Conservation (phyloP, 2,888 invertebrate genomes). For the Eupeodes luniger region DNA sequence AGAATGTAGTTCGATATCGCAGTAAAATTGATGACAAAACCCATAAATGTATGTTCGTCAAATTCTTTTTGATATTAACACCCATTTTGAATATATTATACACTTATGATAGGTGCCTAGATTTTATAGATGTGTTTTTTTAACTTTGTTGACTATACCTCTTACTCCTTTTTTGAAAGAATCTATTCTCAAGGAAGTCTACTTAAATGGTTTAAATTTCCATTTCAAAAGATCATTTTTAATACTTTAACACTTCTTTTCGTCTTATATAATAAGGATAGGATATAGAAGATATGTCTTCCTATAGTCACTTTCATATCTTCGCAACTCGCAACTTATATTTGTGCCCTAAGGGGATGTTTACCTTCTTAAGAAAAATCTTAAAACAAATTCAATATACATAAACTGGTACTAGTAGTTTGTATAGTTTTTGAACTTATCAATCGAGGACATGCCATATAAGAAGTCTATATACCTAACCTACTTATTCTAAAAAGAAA, state of each 20-base stretch:
- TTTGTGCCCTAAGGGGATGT: not conserved
- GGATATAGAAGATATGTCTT: not conserved
- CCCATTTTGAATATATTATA: constrained; percentile 51
- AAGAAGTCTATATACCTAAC: not conserved
- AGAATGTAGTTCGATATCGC: not conserved
- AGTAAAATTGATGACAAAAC: constrained; percentile 19
- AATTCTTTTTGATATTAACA: not conserved
- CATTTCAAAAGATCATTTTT: constrained; percentile 46
- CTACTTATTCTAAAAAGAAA: not conserved
- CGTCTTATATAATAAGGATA: not conserved
- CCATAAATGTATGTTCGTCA: not conserved
- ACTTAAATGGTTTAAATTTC: constrained; percentile 47
- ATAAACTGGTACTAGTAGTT: constrained; percentile 9
- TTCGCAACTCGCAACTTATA: not conserved
- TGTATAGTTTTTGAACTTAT: constrained; percentile 42
- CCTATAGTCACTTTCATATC: not conserved
- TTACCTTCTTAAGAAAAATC: constrained; percentile 21
- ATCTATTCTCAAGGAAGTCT: not conserved
- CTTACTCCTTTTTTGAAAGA: not conserved
- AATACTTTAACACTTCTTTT: constrained; percentile 30
- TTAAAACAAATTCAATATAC: constrained; percentile 61
- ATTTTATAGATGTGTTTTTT: not conserved
- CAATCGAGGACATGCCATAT: constrained; percentile 26
- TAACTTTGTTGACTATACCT: constrained; percentile 7
- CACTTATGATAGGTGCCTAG: too few relatives aligned